Evolutionary conservation across 1,140 invertebrate species (phyloP).

Genomic region (Scaptodrosophila lebanonensis): DNA sequence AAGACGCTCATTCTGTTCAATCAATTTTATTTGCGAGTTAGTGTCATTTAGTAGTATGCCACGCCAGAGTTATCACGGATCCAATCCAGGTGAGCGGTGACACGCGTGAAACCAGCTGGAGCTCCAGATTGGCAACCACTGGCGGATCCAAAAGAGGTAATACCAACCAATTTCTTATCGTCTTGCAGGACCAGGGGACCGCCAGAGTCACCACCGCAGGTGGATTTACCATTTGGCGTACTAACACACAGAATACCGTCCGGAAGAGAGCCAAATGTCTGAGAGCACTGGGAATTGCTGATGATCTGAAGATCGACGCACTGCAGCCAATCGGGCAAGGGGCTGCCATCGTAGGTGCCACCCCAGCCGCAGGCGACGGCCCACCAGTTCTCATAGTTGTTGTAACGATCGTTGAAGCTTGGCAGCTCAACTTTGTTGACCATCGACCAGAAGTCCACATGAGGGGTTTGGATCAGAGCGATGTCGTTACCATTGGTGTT

Average conservation of each 20-base stretch:
- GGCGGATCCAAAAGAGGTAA: constrained; percentile 13
- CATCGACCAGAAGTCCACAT: constrained; percentile 8
- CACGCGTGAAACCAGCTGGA: constrained; percentile 8
- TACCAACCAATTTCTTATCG: constrained; percentile 6
- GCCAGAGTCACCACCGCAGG: constrained; percentile 20
- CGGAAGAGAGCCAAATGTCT: neutral
- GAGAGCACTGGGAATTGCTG: neutral
- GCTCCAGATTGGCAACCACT: constrained; percentile 61
- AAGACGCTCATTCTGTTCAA: too few species aligned
- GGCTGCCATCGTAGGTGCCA: neutral
- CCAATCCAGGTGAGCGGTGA: constrained; percentile 16
- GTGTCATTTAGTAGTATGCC: constrained; percentile 35
- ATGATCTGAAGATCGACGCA: constrained; percentile 13
- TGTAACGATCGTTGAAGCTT: constrained; percentile 5
- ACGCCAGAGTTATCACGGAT: constrained; percentile 16
- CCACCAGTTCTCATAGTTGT: constrained; percentile 8
- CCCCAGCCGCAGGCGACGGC: constrained; percentile 30
- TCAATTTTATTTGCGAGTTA: too few species aligned
- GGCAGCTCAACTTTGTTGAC: constrained; percentile 8
- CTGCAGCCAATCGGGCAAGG: neutral
- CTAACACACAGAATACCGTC: constrained; percentile 18
- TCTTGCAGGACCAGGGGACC: constrained; percentile 15
- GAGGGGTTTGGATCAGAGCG: constrained; percentile 28
- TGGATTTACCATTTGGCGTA: constrained; percentile 4
- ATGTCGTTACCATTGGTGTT: constrained; percentile 35